Conservation (phyloP, 2,888 invertebrate species). For the Limnephilus marmoratus region DNA sequence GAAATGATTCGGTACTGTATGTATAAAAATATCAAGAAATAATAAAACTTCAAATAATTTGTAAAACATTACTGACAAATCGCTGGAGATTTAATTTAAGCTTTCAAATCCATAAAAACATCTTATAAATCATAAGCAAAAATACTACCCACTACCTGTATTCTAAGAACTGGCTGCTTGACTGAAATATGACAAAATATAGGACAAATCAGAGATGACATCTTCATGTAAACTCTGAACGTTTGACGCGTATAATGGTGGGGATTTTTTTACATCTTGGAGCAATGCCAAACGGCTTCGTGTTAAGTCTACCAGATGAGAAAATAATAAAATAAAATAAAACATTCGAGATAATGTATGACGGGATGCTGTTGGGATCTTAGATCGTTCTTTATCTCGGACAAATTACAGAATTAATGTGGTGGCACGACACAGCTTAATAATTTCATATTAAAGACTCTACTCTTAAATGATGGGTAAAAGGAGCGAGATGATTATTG, state of each 20-base stretch:
- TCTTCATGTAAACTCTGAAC: slow-evolving; percentile 8
- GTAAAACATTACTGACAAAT: neutral
- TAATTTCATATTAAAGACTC: slow-evolving; percentile 2
- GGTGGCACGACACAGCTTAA: slow-evolving; percentile 2
- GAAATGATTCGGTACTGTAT: too few species aligned
- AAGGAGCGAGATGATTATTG: neutral
- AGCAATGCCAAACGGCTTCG: neutral
- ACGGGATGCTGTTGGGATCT: neutral
- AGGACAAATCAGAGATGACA: slow-evolving; percentile 3
- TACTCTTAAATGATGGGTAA: neutral
- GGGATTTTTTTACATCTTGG: slow-evolving; percentile 23
- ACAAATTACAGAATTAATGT: neutral
- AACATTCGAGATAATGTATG: neutral
- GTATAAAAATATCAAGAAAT: neutral
- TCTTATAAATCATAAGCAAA: neutral
- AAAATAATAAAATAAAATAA: neutral
- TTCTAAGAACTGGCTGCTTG: neutral
- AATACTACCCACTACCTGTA: neutral
- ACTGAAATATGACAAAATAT: slow-evolving; percentile 2
- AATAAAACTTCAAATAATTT: neutral
- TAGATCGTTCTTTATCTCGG: neutral
- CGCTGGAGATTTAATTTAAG: neutral
- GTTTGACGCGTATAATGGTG: slow-evolving; percentile 1
- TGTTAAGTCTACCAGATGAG: slow-evolving; percentile 2
- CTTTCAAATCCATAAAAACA: neutral